Evolutionary conservation across 2,797 vertebrate genomes (phyloP).

Genomic region (Synanceia verrucosa): DNA sequence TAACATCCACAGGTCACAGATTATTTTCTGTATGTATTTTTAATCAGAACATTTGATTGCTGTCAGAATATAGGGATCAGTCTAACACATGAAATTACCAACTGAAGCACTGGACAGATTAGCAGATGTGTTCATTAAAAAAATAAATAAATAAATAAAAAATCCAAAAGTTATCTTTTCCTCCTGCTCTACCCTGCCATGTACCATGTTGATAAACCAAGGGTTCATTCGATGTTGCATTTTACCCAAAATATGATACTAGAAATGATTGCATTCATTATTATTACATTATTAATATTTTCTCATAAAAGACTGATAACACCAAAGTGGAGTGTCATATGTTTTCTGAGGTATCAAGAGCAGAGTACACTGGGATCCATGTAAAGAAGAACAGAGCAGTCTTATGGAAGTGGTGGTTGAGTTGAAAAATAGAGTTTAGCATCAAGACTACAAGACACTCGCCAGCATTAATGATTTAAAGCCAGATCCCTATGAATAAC

Average conservation of each 20-base stretch:
- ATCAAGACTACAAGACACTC: not conserved
- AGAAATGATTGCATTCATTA: not conserved
- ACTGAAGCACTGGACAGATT: no score
- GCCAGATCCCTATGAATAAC: not conserved
- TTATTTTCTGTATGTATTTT: no score
- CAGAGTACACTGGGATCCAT: not conserved
- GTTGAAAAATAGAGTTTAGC: not conserved
- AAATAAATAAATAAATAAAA: no score
- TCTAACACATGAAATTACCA: no score
- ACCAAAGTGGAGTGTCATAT: not conserved
- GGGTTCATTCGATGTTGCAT: not conserved
- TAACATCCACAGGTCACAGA: no score
- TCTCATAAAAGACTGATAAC: not conserved
- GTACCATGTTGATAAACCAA: not conserved
- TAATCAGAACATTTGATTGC: no score
- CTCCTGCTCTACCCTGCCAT: not conserved
- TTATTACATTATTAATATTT: not conserved
- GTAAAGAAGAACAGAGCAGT: not conserved
- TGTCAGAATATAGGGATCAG: no score
- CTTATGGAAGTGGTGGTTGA: conserved; percentile 11
- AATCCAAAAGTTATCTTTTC: no score
- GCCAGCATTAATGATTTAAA: conserved; percentile 2
- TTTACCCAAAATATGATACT: not conserved
- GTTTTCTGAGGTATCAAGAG: not conserved
- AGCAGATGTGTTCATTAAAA: no score